These are phyloP conservation scores for Spatula clypeata DNA, from an alignment of 2,797 vertebrate species.

Conservation along the genomic window DNA sequence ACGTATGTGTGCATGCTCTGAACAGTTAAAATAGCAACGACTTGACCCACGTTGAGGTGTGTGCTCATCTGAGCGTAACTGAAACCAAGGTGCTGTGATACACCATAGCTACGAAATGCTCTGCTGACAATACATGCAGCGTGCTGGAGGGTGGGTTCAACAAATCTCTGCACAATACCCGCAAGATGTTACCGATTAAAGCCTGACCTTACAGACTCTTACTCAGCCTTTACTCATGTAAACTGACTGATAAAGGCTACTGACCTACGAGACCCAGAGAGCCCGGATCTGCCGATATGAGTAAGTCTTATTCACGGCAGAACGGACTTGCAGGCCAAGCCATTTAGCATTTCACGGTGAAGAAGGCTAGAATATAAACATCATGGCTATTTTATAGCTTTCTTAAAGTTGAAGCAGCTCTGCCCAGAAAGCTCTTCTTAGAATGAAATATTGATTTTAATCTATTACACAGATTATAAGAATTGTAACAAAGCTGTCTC, in stretches of 20 bases:
- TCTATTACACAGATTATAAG: neutral
- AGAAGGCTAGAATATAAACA: neutral
- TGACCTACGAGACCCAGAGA: neutral
- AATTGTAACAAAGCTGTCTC: neutral
- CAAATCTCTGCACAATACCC: neutral
- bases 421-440: slow-evolving; percentile 16
- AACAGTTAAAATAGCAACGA: neutral
- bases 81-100: neutral
- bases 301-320: slow-evolving; percentile 57
- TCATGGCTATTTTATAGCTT: neutral
- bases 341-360: neutral
- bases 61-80: neutral
- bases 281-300: neutral
- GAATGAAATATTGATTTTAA: neutral
- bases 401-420: neutral
- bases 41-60: neutral
- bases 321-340: neutral
- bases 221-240: slow-evolving; percentile 61
- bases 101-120: neutral
- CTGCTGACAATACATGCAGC: neutral
- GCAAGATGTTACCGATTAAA: neutral
- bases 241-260: neutral
- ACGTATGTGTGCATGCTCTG: neutral
- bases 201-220: slow-evolving; percentile 10
- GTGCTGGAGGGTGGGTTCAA: neutral